Percentiles rank a stretch among this genome's conserved stretches.
These are phyloP conservation scores for Porites lobata DNA, from an alignment of 92 coral and sea anemone genomes.

Conservation along the genomic window DNA sequence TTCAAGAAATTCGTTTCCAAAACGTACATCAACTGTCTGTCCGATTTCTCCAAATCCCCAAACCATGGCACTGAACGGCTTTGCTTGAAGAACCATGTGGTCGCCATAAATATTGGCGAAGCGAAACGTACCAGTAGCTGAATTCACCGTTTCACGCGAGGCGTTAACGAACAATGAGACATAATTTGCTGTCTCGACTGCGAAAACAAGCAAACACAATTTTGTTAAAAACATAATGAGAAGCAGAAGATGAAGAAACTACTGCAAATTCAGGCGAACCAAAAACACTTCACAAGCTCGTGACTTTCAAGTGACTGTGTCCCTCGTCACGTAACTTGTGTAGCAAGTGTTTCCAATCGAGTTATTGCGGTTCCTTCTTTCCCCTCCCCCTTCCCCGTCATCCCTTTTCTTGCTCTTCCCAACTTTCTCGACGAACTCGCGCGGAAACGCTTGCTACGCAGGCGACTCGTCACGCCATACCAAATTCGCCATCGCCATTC, in stretches of 20 bases:
- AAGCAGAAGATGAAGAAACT: not conserved
- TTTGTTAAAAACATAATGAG: slow-evolving; percentile 2
- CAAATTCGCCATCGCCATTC: too few species aligned
- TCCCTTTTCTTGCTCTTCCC: too few species aligned
- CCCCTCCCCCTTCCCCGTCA: too few species aligned
- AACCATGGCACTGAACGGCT: slow-evolving; percentile 82
- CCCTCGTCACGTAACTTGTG: too few species aligned
- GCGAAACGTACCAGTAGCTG: slow-evolving; percentile 64
- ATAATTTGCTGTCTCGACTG: not conserved
- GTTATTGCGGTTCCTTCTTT: too few species aligned
- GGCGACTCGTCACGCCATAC: too few species aligned
- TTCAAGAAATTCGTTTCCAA: slow-evolving; percentile 57
- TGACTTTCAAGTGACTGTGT: not conserved
- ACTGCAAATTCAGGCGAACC: not conserved
- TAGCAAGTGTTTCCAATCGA: too few species aligned
- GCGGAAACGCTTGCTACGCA: too few species aligned
- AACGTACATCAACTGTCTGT: slow-evolving; percentile 69
- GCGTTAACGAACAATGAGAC: not conserved
- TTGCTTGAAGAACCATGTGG: slow-evolving; percentile 95
- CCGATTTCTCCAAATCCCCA: slow-evolving; percentile 98
- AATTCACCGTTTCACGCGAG: not conserved
- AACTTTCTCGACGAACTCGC: too few species aligned
- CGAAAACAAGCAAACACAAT: slow-evolving; percentile 3
- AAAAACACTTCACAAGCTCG: not conserved
- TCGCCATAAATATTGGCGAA: slow-evolving; percentile 94